Base-by-base conservation (phyloP, 2,797 vertebrate genomes). In the Chanos chanos region DNA sequence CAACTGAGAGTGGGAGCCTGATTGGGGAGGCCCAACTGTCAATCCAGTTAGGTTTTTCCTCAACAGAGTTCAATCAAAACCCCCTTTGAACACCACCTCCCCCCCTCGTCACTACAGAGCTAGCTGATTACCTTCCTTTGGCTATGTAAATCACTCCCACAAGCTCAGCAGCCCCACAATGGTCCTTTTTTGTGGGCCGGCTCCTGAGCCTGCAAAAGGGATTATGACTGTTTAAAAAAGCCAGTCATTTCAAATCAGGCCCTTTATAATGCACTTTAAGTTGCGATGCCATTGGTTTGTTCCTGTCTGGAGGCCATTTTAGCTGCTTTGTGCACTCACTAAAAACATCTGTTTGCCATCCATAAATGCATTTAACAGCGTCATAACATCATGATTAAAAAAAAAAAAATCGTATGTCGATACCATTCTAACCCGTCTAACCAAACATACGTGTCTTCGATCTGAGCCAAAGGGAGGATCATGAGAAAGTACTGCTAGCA, bases 111-210 rank as follows among this genome's bases (percentile, higher is more conserved):
- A 43, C 70, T 51, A 24, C 57, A 61, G 52, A 68, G 61, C 44
- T 61, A 61, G 67, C 64, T 77, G 73, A 74, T 80, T 77, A 63
- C 69, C 69, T 74, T 70, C 73, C 52, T 65, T 66, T 60, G 57
- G 71, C 69, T 70, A 75, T 77, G 71, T 76, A 80, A 74, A 76
- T 76, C 65, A 69, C 65, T 69, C 71, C 71, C 69, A 66, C 69
- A 66, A 72, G 67, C 64, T 65, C 64, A 25, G 58, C 33, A 22
- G 61, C 48, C 56, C 73, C 45, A 72, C 72, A 70, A 68, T 73
- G 58, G 57, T 21, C 37, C 53, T 60, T 70, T 75, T 66, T 75
- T 69, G 65, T 48, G 30, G 21, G 41, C 68, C 64, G 54, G 68
- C 34, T 62, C 61, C 52, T 56, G 34, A 49, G 70, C 64, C 71